These are phyloP conservation scores for Triplophysa dalaica DNA, from an alignment of 2,113 vertebrate species.

Conservation along the genomic window DNA sequence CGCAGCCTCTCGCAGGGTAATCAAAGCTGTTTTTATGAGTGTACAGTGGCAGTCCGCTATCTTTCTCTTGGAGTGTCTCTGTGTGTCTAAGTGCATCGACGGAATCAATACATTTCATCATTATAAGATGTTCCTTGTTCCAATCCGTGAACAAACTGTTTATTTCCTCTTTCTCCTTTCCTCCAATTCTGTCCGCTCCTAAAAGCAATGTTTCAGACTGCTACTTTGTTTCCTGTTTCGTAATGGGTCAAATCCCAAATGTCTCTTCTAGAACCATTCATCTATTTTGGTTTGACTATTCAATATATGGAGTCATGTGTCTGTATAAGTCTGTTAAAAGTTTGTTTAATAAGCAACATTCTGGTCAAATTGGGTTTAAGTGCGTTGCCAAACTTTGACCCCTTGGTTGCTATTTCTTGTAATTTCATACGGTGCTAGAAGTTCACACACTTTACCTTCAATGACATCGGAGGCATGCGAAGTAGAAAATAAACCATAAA, in stretches of 20 bases:
- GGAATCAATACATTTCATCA: conserved; percentile 35
- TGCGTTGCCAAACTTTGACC: no score
- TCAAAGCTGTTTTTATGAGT: conserved; percentile 61
- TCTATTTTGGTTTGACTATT: background rate
- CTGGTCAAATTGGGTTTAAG: no score
- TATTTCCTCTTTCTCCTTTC: background rate
- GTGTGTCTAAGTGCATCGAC: conserved; percentile 22
- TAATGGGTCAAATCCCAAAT: background rate
- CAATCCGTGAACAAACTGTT: conserved; percentile 7
- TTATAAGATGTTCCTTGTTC: conserved; percentile 19
- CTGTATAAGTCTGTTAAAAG: no score
- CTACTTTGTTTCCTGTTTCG: background rate
- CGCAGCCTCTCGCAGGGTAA: conserved; percentile 50
- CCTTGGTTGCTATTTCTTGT: no score
- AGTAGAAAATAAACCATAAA: no score
- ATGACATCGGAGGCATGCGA: no score
- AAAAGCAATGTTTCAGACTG: background rate
- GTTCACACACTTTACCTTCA: no score
- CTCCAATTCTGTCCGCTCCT: background rate
- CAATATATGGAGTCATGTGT: background rate
- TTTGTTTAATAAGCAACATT: no score
- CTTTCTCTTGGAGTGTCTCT: background rate
- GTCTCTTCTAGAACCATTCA: background rate
- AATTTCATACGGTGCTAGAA: no score
- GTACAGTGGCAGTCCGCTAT: conserved; percentile 8